Percentiles rank a stretch among this genome's conserved stretches.
These are phyloP conservation scores for Athalia cordata DNA, from an alignment of 2,888 invertebrate species.

Conservation along the genomic window DNA sequence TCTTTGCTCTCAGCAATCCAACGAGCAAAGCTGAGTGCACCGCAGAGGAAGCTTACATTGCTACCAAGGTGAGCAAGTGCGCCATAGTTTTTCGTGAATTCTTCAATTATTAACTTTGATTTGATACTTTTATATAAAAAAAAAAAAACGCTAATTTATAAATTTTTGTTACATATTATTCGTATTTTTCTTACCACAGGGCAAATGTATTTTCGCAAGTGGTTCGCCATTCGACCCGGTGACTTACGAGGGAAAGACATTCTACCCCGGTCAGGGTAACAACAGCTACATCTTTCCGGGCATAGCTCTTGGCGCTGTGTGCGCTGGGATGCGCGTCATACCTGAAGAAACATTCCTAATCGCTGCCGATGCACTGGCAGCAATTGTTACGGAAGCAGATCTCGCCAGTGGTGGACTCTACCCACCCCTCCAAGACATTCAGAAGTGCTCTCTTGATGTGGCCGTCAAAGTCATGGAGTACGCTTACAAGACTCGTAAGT, in stretches of 20 bases:
- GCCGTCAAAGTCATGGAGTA: conserved; percentile 88
- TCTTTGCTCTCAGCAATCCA: conserved; percentile 99
- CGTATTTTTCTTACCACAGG: conserved; percentile 75
- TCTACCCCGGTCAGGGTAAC: conserved; percentile 97
- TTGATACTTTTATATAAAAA: too few relatives aligned
- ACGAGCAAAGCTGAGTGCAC: conserved; percentile 99
- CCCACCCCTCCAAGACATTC: conserved; percentile 90
- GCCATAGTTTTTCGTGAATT: background rate
- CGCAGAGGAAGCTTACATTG: conserved; percentile 95
- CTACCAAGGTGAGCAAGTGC: conserved; percentile 81
- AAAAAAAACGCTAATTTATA: background rate
- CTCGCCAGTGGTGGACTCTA: conserved; percentile 91
- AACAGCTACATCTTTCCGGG: conserved; percentile 99
- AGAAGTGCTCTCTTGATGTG: conserved; percentile 90
- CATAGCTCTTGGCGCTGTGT: conserved; percentile 91
- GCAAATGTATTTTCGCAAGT: conserved; percentile 94
- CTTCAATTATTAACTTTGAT: background rate
- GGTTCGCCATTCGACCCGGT: conserved; percentile 97
- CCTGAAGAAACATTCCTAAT: conserved; percentile 94
- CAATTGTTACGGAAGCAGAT: conserved; percentile 87
- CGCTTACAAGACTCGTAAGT: conserved; percentile 85
- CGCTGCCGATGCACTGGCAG: conserved; percentile 90
- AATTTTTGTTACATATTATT: conserved; percentile 22
- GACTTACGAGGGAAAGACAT: conserved; percentile 85
- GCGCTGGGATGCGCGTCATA: conserved; percentile 91